Conservation (phyloP, 2,888 invertebrate species). For the Alviniconcha strummeri region DNA sequence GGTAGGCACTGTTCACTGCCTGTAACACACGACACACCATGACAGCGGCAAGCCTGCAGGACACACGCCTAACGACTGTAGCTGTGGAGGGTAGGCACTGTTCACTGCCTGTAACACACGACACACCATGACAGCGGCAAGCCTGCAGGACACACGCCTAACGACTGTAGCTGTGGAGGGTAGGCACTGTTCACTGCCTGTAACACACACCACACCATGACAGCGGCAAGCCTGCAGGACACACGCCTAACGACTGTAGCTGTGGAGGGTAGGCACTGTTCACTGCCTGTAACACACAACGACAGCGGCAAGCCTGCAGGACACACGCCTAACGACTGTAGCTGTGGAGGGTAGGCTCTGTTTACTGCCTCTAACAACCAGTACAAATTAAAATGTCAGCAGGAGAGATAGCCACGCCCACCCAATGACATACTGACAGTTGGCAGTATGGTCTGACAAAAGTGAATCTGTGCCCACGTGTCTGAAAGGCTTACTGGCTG, state of each 20-base stretch:
- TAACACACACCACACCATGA: neutral
- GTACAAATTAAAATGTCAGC: too few relatives aligned
- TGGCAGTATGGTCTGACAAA: too few relatives aligned
- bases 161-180: constrained; percentile 74
- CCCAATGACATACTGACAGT: too few relatives aligned
- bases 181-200: constrained; percentile 48
- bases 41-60: constrained; percentile 69
- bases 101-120: constrained; percentile 46
- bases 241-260: constrained; percentile 76
- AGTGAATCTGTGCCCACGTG: too few relatives aligned
- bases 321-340: constrained; percentile 76
- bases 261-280: constrained; percentile 57
- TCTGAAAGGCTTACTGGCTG: too few relatives aligned
- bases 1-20: constrained; percentile 45
- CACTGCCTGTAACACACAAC: constrained; percentile 43
- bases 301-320: constrained; percentile 64
- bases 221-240: constrained; percentile 67
- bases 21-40: constrained; percentile 22
- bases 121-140: constrained; percentile 59
- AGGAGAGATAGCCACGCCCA: too few relatives aligned
- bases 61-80: constrained; percentile 76
- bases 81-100: constrained; percentile 39
- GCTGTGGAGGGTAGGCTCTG: constrained; percentile 57
- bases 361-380: too few relatives aligned
- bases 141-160: constrained; percentile 74